Evolutionary conservation across 2,888 invertebrate species (phyloP), one percentile per base, ranked within the genome.

Genomic region (Sesamia inferens): DNA sequence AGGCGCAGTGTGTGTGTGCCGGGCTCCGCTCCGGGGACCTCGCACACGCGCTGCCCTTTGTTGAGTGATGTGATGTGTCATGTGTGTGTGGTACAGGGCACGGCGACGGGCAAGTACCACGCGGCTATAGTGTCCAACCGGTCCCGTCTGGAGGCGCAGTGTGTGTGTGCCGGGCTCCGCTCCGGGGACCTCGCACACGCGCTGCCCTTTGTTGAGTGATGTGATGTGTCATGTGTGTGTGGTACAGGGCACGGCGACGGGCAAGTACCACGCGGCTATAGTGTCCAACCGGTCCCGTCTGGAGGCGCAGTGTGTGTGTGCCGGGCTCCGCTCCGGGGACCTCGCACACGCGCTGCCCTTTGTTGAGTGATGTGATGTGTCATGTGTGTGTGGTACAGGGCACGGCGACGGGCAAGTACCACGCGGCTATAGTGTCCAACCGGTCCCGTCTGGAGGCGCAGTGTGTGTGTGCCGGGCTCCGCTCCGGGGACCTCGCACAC

Each of bases 41-140:
- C 79, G 97, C 98, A 68, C 98, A 98, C 90, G 97, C 99, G 65
- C 97, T 99, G 92, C 98, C 98, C 75, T 99, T 97, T n/a, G n/a
- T n/a, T n/a, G n/a, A n/a, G n/a, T n/a, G n/a, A n/a, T n/a, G n/a
- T n/a, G n/a, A n/a, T n/a, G n/a, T n/a, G n/a, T n/a, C n/a, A n/a
- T n/a, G n/a, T n/a, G n/a, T 16, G 19, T 10, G 0, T 0, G 0
- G 8, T 0, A 0, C 96, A 99, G 97, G 98, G 98, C 68, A 97
- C 98, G 24, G 98, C 98, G 57, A 98, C 99, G 48, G 99, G 99
- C 88, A 98, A 98, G 93, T 98, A 98, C 92, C 99, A 99, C 96
- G 99, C 98, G 39, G 98, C 98, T 54, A 94, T 99, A 42, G 90
- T 99, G 85, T 97, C 97, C 54, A 99, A 99, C 96, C 95, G 94